These are phyloP conservation scores for Cynopterus brachyotis DNA, from an alignment of 2,113 vertebrate species.

Conservation along the genomic window DNA sequence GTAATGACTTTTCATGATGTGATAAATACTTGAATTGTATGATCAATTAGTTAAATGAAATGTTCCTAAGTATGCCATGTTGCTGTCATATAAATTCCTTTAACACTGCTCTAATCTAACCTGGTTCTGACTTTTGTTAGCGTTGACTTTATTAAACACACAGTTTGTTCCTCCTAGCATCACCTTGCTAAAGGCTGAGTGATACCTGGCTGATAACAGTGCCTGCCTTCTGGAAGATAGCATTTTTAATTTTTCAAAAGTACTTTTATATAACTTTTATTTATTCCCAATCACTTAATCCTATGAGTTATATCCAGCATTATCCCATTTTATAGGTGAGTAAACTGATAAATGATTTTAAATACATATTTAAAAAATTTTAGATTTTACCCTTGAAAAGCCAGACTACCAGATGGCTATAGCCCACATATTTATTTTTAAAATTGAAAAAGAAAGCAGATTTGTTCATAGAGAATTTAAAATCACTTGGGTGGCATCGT, in stretches of 20 bases:
- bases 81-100: conserved; percentile 60
- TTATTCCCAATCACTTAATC: not conserved
- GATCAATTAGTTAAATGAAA: conserved; percentile 71
- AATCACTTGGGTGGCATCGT: not conserved
- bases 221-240: not conserved
- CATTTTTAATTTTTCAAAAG: not conserved
- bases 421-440: not conserved
- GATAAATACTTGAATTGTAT: conserved; percentile 54
- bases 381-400: not conserved
- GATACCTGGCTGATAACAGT: not conserved
- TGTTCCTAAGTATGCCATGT: not conserved
- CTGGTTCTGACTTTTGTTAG: conserved; percentile 47
- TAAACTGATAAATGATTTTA: not conserved
- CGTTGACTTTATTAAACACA: conserved; percentile 44
- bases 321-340: conserved; percentile 2
- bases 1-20: conserved; percentile 56
- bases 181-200: not conserved
- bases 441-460: not conserved
- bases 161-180: not conserved
- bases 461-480: not conserved
- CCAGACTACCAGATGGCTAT: not conserved
- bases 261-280: not conserved
- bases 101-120: conserved; percentile 48
- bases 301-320: not conserved
- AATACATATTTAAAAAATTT: not conserved